phyloP scores from a whole-genome alignment of 2,113 vertebrate genomes.

The Otocyon megalotis region DNA sequence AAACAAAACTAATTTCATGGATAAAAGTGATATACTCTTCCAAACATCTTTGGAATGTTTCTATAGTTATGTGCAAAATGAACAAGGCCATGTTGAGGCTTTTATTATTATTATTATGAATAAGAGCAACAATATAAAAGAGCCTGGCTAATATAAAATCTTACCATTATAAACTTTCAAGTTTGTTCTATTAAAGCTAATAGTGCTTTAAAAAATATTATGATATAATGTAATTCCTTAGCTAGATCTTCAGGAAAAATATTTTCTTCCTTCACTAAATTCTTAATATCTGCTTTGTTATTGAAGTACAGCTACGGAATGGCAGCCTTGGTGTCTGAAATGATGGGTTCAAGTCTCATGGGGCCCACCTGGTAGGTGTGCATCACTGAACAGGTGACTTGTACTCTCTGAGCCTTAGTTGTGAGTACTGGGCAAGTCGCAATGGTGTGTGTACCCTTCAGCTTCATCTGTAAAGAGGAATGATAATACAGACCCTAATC shows the following conservation, averaged over 20 bases:
- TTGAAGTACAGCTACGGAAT: neutral
- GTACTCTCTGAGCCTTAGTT: neutral
- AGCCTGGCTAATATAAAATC: slow-evolving; percentile 84
- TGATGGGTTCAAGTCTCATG: neutral
- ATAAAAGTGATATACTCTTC: slow-evolving; percentile 78
- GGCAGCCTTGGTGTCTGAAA: neutral
- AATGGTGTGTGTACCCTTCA: neutral
- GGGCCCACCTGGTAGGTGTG: neutral
- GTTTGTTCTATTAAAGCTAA: slow-evolving; percentile 86
- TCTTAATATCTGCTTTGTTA: neutral
- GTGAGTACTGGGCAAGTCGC: neutral
- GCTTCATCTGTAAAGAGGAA: neutral
- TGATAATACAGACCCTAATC: neutral
- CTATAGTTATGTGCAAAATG: slow-evolving; percentile 82
- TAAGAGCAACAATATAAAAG: slow-evolving; percentile 85
- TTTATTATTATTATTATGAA: slow-evolving; percentile 65
- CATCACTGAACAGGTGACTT: neutral
- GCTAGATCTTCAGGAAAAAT: slow-evolving; percentile 72
- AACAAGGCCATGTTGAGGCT: slow-evolving; percentile 71
- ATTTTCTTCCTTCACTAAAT: slow-evolving; percentile 43
- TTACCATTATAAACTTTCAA: slow-evolving; percentile 84
- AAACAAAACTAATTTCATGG: slow-evolving; percentile 82
- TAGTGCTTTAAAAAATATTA: slow-evolving; percentile 85
- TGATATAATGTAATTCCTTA: slow-evolving; percentile 69
- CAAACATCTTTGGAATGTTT: slow-evolving; percentile 82